Base-by-base conservation (phyloP, 2,888 invertebrate species). In the Hesperia comma region DNA sequence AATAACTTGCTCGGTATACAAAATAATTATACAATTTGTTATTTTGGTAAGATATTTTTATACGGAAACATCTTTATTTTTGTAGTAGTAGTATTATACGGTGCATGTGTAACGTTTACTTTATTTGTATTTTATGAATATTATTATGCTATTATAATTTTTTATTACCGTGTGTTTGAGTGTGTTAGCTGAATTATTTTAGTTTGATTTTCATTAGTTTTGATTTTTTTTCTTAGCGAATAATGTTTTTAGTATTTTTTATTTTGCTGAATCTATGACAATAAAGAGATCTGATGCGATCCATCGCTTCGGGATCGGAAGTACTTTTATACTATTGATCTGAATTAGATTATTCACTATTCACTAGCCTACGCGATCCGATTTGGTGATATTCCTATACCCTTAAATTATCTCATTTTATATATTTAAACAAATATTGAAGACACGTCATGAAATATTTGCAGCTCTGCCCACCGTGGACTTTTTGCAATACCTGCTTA, bases 211-310 rank as follows among this genome's bases (percentile, higher is more conserved):
- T 85, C 79, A 83, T 86, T 86, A 86, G 81, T 84, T 91, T 88
- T 84, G 82, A 84, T 85, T 91, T 83, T 90, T n/a, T 87, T 82
- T 63, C 63, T 83, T 90, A 89, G 88, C 84, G 75, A 84, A 85
- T 93, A 91, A 92, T 90, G 87, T 80, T 86, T 84, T 93, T 93
- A 86, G 85, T 87, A 84, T 84, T 87, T 89, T 79, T 86, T 88
- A 63, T 51, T 53, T 87, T 81, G 85, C 88, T 88, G 90, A 90
- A 90, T 90, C 88, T 92, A 90, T 94, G 93, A 93, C 93, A 93
- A 92, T 93, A 92, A 84, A 90, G 87, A 94, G 94, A 94, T 94
- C 94, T 94, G 93, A 93, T 83, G 79, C 83, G 87, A 77, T 78
- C 80, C 77, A 56, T 74, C 69, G 76, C 75, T 78, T 76, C 73